Evolutionary conservation across 2,797 vertebrate species (phyloP).

Genomic region (Brotogeris chrysoptera): DNA sequence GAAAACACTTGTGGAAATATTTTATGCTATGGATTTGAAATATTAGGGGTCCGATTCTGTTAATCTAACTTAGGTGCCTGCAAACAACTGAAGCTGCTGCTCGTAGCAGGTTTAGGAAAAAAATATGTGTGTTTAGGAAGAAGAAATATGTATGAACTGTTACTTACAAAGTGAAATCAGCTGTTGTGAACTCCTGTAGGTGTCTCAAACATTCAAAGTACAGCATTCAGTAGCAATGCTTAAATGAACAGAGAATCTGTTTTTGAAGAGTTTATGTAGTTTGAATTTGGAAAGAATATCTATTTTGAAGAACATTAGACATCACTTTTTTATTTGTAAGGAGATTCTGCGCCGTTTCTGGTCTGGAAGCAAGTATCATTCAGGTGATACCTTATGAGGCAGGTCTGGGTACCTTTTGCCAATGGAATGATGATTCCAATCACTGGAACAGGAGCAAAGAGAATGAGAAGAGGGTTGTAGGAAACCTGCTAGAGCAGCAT

Average conservation of each 20-base stretch:
- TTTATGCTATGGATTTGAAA: neutral
- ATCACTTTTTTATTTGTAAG: neutral
- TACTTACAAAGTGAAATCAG: neutral
- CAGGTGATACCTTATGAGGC: neutral
- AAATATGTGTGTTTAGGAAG: neutral
- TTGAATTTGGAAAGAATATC: neutral
- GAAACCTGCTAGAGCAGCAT: neutral
- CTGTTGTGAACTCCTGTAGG: neutral
- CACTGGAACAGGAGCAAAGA: neutral
- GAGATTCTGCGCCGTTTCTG: neutral
- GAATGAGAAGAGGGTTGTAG: neutral
- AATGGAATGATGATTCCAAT: neutral
- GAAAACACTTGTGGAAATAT: neutral
- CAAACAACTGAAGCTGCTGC: neutral
- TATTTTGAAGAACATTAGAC: neutral
- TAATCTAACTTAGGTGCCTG: neutral
- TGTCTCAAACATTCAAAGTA: neutral
- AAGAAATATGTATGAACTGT: neutral
- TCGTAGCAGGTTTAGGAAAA: neutral
- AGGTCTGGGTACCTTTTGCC: neutral
- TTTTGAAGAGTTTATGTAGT: neutral
- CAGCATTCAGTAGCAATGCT: neutral
- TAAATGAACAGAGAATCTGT: neutral
- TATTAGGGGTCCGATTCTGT: neutral
- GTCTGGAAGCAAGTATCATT: neutral